These are phyloP conservation scores for Pygmarrhopalites habei DNA, from an alignment of 1,140 invertebrate species.

Conservation along the genomic window DNA sequence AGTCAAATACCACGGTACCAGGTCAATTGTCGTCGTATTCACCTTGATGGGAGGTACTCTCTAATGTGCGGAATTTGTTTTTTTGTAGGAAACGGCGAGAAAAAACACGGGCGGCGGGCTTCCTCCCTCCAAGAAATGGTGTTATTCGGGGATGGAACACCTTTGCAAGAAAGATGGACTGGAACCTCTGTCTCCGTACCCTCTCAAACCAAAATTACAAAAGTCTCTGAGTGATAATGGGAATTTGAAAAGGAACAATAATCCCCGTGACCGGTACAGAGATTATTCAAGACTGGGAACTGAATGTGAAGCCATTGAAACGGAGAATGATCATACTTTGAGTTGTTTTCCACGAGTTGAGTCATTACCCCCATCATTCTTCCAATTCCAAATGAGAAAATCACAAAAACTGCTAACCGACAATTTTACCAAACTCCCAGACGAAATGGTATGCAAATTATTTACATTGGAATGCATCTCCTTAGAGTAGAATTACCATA, in stretches of 20 bases:
- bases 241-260: neutral
- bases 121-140: too few relatives aligned
- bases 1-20: too few relatives aligned
- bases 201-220: neutral
- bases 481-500: neutral
- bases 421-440: constrained; percentile 24
- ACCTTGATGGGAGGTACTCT: too few relatives aligned
- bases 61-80: too few relatives aligned
- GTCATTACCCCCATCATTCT: neutral
- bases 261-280: neutral
- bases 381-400: neutral
- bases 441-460: constrained; percentile 31
- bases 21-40: too few relatives aligned
- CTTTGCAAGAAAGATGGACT: constrained; percentile 6
- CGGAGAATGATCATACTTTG: neutral
- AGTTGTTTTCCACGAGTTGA: neutral
- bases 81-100: too few relatives aligned
- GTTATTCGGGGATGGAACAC: too few relatives aligned
- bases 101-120: too few relatives aligned
- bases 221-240: neutral
- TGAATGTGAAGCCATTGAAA: neutral
- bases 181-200: neutral
- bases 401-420: neutral
- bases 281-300: neutral
- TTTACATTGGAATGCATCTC: neutral